Base-by-base conservation (phyloP, 2,888 invertebrate species). In the Gandaritis pyraliata region DNA sequence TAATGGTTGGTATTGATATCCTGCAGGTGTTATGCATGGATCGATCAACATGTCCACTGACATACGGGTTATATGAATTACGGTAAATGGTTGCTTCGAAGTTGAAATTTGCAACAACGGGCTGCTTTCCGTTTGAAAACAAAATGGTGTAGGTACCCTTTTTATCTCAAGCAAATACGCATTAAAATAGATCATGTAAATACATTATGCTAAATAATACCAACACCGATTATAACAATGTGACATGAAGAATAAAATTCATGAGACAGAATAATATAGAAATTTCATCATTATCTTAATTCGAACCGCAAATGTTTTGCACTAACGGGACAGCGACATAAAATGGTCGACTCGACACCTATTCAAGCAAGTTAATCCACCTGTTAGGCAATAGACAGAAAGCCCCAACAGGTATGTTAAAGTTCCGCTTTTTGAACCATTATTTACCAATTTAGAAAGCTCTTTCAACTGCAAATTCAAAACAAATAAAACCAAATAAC, bases 31-130 rank as follows among this genome's bases (percentile, higher is more conserved):
- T n/a, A 52, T 60, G 58, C 61, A 67, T 63, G 61, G 59, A 66
- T 68, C 70, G 68, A 70, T 72, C 66, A 66, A 63, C 62, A 70
- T 69, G 68, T 69, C 59, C 65, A 62, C 51, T 68, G 67, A 66
- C 69, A 68, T 72, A 67, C 66, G 67, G 56, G 60, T 3, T n/a
- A 23, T 51, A 71, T 61, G 65, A 61, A 69, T 65, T 59, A 41
- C 58, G 57, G 57, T 62, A 66, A 66, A 70, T 55, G 48, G 33
- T 63, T 55, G 55, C 64, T 61, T 58, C 59, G 61, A 58, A 66
- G 64, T 69, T 65, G 36, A 51, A 68, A 48, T 52, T 58, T 61
- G 49, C 59, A 59, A 47, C n/a, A 63, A 61, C 47, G 43, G 39
- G 48, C 33, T 61, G 49, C 33, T 51, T 65, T 61, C 56, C 48